A percentile compares a stretch with the other conserved stretches of the same genome.
Evolutionary conservation across 1,140 invertebrate species (phyloP).

Genomic region (Pogonognathellus flavescens): DNA sequence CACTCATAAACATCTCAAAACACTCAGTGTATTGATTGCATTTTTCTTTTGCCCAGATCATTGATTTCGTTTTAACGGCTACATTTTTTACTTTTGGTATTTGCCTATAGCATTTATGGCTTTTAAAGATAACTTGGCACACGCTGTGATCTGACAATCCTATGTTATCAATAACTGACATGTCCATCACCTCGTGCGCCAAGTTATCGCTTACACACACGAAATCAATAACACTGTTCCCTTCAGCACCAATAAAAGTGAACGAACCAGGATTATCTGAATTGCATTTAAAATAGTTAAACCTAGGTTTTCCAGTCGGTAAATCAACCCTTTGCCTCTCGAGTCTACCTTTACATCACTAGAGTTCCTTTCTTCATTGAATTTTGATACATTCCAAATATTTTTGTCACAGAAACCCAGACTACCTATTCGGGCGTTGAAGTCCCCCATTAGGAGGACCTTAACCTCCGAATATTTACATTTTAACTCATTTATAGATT

Average conservation of each 20-base stretch:
- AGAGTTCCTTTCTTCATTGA: not conserved
- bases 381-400: not conserved
- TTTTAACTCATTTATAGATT: not conserved
- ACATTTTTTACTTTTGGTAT: not conserved
- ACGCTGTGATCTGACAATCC: not conserved
- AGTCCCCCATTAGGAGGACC: not conserved
- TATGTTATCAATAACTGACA: not conserved
- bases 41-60: too few relatives aligned
- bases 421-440: not conserved
- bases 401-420: not conserved
- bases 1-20: too few relatives aligned
- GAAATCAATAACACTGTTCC: not conserved
- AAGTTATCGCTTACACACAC: not conserved
- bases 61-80: not conserved
- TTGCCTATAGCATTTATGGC: too few relatives aligned
- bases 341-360: not conserved
- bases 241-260: not conserved
- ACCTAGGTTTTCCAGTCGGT: not conserved
- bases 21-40: too few relatives aligned
- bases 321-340: not conserved
- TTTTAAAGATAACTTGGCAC: not conserved
- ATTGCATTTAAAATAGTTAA: not conserved
- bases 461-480: not conserved
- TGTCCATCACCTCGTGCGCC: not conserved
- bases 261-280: not conserved